Base-by-base conservation (phyloP, 2,113 vertebrate genomes). In the Hypanus sabinus region DNA sequence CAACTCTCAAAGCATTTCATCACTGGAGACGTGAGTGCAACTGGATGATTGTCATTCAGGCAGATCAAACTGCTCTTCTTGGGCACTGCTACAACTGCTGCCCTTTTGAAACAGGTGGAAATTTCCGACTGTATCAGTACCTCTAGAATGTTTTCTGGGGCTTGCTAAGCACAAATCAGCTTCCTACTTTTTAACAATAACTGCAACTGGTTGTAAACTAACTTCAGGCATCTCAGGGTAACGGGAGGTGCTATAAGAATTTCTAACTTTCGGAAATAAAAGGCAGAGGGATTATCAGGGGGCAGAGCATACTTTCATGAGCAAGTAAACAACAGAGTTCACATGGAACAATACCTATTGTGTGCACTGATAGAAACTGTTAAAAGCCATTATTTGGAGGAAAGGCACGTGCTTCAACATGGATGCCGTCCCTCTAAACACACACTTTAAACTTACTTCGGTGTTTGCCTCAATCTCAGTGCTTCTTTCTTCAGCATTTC, bases 401-500 rank as follows among this genome's bases (percentile, higher is more conserved):
- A 90, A 88, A 68, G n/a, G 30, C 12, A 90, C 16, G 9, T 65
- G 85, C n/a, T 3, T 7, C 16, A 30, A 57, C 83, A 65, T 7
- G n/a, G 30, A 90, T 30, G n/a, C 16, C 3, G 1, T 57, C 16
- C 1, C 10, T 2, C 3, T 62, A 22, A 33, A 22, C 68, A 30
- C 10, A 0, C 4, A 0, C 0, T 0, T 4, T 20, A 5, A 55
- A 57, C 76, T 81, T 95, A 99, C 99, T 98, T 96, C 0, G 99
- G 99, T 0, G 97, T 98, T 94, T 98, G 97, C 81, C 94, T 97
- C 20, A 36, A 96, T 94, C 97, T 96, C 94, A 98, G 94, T 0
- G 98, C 98, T 94, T 98, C 98, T 94, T 96, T 98, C 95, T 97
- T 98, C 0, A 99, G 97, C 33, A 99, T 96, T 10, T 98, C 96